A percentile compares a stretch with the other conserved stretches of the same genome.
These are phyloP conservation scores for Drosophila aldrichi DNA, from an alignment of 2,888 invertebrate species.

Conservation along the genomic window DNA sequence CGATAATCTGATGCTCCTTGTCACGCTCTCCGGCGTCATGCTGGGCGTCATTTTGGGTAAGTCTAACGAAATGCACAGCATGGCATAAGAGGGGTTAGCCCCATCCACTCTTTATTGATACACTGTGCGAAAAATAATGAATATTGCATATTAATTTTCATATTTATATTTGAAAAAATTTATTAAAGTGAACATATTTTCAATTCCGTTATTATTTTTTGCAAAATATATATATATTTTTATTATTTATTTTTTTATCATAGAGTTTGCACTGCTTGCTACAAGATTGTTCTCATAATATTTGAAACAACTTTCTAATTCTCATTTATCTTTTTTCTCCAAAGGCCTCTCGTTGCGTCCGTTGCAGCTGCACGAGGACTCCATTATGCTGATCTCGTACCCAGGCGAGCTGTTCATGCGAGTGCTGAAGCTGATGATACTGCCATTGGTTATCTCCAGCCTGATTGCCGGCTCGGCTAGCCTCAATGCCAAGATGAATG, in stretches of 20 bases:
- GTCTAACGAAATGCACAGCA: slow-evolving; percentile 53
- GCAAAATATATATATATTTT: too few species aligned
- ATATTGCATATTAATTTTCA: not conserved
- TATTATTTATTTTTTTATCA: too few species aligned
- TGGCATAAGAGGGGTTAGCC: too few species aligned
- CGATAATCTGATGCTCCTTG: slow-evolving; percentile 91
- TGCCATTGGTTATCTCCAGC: slow-evolving; percentile 95
- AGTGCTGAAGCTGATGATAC: slow-evolving; percentile 93
- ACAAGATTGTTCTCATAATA: too few species aligned
- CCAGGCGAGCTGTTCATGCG: slow-evolving; percentile 97
- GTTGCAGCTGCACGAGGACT: slow-evolving; percentile 89
- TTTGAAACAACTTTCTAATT: not conserved
- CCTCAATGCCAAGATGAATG: slow-evolving; percentile 94
- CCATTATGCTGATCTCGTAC: slow-evolving; percentile 92
- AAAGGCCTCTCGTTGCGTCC: slow-evolving; percentile 90
- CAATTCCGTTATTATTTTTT: too few species aligned
- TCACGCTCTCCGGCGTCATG: slow-evolving; percentile 92
- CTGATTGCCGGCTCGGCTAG: slow-evolving; percentile 94
- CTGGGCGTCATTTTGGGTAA: slow-evolving; percentile 91
- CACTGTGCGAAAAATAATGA: not conserved
- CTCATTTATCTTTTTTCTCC: not conserved
- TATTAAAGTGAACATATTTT: too few species aligned
- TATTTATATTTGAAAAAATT: too few species aligned
- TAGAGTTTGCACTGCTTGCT: too few species aligned
- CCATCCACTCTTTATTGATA: not conserved